A percentile compares a stretch with the other conserved stretches of the same genome.
Conservation (phyloP, 1,140 invertebrate species). For the Magallana angulata region DNA sequence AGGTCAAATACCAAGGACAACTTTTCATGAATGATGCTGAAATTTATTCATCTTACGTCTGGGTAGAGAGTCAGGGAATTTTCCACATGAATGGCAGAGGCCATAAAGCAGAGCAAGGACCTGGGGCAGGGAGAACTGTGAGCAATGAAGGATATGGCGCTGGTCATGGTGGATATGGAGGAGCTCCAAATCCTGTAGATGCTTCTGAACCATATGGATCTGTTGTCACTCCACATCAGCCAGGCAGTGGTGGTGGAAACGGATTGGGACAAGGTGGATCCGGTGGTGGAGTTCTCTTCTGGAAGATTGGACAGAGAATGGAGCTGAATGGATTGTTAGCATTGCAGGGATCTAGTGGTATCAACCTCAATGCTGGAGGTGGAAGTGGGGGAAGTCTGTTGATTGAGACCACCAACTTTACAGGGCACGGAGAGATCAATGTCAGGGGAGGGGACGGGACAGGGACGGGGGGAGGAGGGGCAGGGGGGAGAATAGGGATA, state of each 20-base stretch:
- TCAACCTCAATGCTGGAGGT: conserved; percentile 65
- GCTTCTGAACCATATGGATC: conserved; percentile 65
- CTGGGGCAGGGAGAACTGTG: conserved; percentile 63
- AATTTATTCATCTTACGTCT: conserved; percentile 66
- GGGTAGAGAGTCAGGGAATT: conserved; percentile 69
- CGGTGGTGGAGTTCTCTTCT: conserved; percentile 69
- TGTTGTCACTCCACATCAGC: conserved; percentile 60
- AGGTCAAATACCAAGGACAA: conserved; percentile 69
- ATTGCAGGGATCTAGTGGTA: conserved; percentile 63
- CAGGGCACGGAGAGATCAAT: conserved; percentile 71
- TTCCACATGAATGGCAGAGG: conserved; percentile 69
- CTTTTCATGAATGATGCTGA: conserved; percentile 69
- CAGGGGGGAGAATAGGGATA: conserved; percentile 68
- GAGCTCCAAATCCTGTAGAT: conserved; percentile 53
- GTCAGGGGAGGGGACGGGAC: conserved; percentile 62
- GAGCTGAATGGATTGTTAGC: conserved; percentile 70
- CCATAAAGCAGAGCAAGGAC: conserved; percentile 59
- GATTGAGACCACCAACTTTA: conserved; percentile 71
- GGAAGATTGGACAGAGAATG: conserved; percentile 66
- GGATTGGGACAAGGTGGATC: conserved; percentile 65
- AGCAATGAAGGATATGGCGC: conserved; percentile 66
- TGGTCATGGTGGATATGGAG: conserved; percentile 70
- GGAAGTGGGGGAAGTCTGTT: conserved; percentile 70
- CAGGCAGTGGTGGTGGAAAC: conserved; percentile 72
- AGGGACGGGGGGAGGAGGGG: conserved; percentile 65